Evolutionary conservation across 2,113 vertebrate species (phyloP), one percentile per base, ranked within the genome.

Genomic region (Empidonax alnorum): DNA sequence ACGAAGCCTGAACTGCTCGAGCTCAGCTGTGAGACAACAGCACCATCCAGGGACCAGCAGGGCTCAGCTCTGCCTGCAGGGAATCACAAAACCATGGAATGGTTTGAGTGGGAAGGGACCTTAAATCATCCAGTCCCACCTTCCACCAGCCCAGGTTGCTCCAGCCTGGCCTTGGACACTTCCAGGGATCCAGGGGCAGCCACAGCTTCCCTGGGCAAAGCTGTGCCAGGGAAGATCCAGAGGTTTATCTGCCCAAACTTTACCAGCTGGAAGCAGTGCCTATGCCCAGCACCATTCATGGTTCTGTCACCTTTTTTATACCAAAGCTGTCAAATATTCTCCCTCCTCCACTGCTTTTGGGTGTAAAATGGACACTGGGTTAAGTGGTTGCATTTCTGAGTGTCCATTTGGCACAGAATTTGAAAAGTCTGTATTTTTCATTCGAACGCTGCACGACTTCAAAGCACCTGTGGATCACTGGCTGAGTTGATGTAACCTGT

Each of bases 81-180:
- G 52, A 16, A 28, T 12, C 24, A 27, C 3, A 28, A 33, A 80
- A 27, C 49, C 18, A 3, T 7, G 14, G 44, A 37, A 58, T 39
- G 15, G 7, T 21, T 23, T 52, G 68, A 19, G 18, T 19, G 3
- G 42, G 15, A 7, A 21, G 12, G 23, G 33, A 46, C 33, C 23
- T 37, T 1, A 59, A 46, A 52, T 3, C 44, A 0, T 0, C 52
- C 52, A 33, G 19, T 52, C 5, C 37, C 68, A 23, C 15, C 19
- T 52, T 0, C 33, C 77, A 59, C 44, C 22, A 1, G 19, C 59
- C 52, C 77, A 73, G 50, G 52, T 0, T 28, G 52, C 44, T 52
- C 44, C 50, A 50, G 0, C 37, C 68, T 30, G 77, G 61, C 37
- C 52, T 59, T 1, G 77, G 37, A 0, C 61, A 39, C 44, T 59